phyloP scores from a whole-genome alignment of 2,113 vertebrate species.

The Ammodytes dubius region DNA sequence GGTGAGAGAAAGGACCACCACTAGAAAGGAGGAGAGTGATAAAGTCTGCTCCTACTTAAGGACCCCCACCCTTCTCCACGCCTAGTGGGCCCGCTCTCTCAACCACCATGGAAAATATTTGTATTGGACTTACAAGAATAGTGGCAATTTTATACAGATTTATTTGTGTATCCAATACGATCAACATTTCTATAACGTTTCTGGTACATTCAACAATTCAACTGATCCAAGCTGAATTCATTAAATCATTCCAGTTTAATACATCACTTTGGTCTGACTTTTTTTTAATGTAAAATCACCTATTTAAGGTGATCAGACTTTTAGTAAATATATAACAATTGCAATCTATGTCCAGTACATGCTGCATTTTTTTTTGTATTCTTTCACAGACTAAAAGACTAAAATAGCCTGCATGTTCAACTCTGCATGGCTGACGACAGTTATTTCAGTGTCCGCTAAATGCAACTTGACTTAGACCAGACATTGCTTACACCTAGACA shows the following conservation, averaged over 20 bases:
- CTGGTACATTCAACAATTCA: neutral
- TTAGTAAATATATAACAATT: neutral
- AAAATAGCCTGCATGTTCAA: constrained; percentile 1
- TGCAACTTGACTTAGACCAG: constrained; percentile 37
- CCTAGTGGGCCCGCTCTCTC: constrained; percentile 65
- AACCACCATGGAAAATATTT: constrained; percentile 77
- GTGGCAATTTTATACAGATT: constrained; percentile 46
- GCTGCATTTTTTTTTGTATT: neutral
- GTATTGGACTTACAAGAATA: constrained; percentile 59
- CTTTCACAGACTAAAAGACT: neutral
- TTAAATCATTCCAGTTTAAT: neutral
- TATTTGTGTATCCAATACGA: constrained; percentile 25
- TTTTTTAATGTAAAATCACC: neutral
- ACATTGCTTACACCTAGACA: constrained; percentile 40
- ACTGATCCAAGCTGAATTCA: neutral
- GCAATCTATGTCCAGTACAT: neutral
- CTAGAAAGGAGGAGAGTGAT: constrained; percentile 76
- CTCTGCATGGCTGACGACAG: neutral
- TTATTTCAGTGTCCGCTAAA: constrained; percentile 29
- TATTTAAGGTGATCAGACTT: neutral
- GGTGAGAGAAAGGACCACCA: constrained; percentile 68
- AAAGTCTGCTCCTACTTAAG: constrained; percentile 79
- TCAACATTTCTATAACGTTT: neutral
- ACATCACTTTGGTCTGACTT: neutral
- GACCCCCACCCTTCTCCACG: constrained; percentile 61